Evolutionary conservation across 1,140 invertebrate species (phyloP).

Genomic region (Drosophila setifemur): DNA sequence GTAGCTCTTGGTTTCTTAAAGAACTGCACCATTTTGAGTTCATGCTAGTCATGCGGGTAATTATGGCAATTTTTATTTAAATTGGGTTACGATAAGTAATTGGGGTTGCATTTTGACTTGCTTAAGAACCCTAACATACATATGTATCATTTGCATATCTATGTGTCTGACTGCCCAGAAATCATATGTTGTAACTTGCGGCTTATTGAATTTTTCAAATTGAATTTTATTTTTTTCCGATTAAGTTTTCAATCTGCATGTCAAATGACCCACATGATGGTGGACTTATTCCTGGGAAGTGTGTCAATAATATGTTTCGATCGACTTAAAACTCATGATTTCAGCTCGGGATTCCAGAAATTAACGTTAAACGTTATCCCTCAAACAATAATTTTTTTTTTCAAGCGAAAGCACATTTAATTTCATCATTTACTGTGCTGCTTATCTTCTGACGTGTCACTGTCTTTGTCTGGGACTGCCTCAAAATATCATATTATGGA

Average conservation of each 20-base stretch:
- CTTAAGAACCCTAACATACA: slow-evolving; percentile 36
- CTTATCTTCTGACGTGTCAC: slow-evolving; percentile 39
- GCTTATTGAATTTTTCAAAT: slow-evolving; percentile 60
- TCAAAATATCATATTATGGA: slow-evolving; percentile 41
- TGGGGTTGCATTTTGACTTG: slow-evolving; percentile 23
- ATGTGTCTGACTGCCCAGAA: slow-evolving; percentile 49
- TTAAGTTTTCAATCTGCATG: slow-evolving; percentile 76
- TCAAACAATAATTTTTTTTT: neutral
- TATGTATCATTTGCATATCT: slow-evolving; percentile 67
- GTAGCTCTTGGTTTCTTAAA: slow-evolving; percentile 48
- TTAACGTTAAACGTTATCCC: slow-evolving; percentile 17
- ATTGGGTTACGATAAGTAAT: slow-evolving; percentile 32
- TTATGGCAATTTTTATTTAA: slow-evolving; percentile 53
- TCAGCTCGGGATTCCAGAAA: slow-evolving; percentile 30
- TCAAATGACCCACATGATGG: slow-evolving; percentile 67
- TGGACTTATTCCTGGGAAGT: slow-evolving; percentile 21
- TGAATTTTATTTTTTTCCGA: slow-evolving; percentile 53
- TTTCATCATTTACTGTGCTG: slow-evolving; percentile 32
- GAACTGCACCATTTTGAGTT: slow-evolving; percentile 52
- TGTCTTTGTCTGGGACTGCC: slow-evolving; percentile 55
- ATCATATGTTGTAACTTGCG: slow-evolving; percentile 33
- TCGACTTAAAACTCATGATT: slow-evolving; percentile 39
- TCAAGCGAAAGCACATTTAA: slow-evolving; percentile 30
- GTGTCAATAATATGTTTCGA: slow-evolving; percentile 39
- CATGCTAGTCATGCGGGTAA: slow-evolving; percentile 59